Percentiles rank a stretch among this genome's conserved stretches.
These are phyloP conservation scores for Corticium candelabrum DNA, from an alignment of 37 sponge, comb jelly and placozoan species.

Conservation along the genomic window DNA sequence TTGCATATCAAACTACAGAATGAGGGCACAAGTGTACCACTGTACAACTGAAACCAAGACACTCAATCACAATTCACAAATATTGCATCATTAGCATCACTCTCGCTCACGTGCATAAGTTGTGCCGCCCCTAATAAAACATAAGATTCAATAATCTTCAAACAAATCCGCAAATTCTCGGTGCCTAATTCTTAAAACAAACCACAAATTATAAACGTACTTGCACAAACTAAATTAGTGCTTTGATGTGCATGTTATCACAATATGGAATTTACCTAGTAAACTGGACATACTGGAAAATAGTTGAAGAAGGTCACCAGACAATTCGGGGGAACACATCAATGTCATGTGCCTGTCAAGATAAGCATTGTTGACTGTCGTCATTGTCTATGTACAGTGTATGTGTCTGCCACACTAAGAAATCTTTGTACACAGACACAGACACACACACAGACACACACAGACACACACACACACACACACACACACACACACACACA, in stretches of 20 bases:
- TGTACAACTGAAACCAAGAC: not conserved
- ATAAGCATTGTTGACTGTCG: not conserved
- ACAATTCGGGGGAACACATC: not conserved
- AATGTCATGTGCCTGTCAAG: not conserved
- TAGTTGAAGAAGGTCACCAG: not conserved
- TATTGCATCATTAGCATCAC: not conserved
- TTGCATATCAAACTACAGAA: not conserved
- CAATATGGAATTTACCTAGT: not conserved
- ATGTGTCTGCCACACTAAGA: too few relatives aligned
- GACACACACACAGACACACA: not conserved
- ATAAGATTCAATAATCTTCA: not conserved
- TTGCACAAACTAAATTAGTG: not conserved
- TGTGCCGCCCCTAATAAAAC: not conserved
- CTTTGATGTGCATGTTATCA: too few relatives aligned
- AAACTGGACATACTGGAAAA: not conserved
- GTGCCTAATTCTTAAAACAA: not conserved
- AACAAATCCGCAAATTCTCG: not conserved
- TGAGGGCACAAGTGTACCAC: not conserved
- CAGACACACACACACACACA: slow-evolving; percentile 1
- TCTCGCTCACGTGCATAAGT: not conserved
- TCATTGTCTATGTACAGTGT: not conserved
- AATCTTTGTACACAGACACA: not conserved
- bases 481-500: slow-evolving; percentile 5
- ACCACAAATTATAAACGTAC: not conserved
- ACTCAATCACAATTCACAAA: not conserved